These are phyloP conservation scores for Leucopsar rothschildi DNA, from an alignment of 2,113 vertebrate genomes.

Conservation along the genomic window DNA sequence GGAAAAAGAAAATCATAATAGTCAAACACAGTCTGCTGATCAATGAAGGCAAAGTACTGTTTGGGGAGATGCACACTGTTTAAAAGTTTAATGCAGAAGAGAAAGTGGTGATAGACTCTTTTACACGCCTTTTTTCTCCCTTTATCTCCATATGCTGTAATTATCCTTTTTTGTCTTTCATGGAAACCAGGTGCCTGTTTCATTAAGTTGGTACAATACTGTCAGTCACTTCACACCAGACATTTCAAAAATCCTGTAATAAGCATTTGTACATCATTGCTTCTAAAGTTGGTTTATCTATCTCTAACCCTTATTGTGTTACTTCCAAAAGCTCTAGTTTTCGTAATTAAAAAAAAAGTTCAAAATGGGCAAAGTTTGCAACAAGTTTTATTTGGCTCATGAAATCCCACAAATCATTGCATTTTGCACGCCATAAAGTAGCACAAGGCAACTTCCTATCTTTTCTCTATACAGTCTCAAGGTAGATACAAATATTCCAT, in stretches of 20 bases:
- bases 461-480: not conserved
- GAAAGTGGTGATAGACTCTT: not conserved
- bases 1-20: not conserved
- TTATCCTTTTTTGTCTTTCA: not conserved
- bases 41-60: not conserved
- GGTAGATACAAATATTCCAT: not conserved
- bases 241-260: not conserved
- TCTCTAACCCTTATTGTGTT: not conserved
- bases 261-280: not conserved
- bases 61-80: not conserved
- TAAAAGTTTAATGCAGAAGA: not conserved
- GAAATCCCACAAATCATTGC: not conserved
- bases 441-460: not conserved
- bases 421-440: not conserved
- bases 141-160: not conserved
- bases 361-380: not conserved
- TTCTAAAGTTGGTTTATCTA: not conserved
- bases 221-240: not conserved
- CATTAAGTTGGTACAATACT: not conserved
- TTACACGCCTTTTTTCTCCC: accelerated
- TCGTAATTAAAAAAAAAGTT: not conserved
- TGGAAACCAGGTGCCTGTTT: not conserved
- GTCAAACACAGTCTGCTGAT: not conserved
- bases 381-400: not conserved
- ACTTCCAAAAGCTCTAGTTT: not conserved